Evolutionary conservation across 1,140 invertebrate genomes (phyloP).

Genomic region (Pachypeltis micranthus): DNA sequence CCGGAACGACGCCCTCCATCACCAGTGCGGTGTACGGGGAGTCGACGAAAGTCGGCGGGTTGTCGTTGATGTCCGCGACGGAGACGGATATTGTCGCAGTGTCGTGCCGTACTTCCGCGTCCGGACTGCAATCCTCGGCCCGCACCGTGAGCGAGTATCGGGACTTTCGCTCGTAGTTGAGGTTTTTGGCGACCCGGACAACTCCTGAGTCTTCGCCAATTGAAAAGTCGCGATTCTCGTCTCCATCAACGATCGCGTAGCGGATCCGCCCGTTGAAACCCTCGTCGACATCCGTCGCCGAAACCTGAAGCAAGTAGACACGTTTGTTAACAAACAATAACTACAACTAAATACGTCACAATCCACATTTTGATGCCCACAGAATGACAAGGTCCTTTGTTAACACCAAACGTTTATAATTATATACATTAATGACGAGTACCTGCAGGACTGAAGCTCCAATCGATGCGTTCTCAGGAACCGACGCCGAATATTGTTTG

Average conservation of each 20-base stretch:
- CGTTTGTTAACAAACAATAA: too few species aligned
- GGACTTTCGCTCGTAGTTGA: constrained; percentile 81
- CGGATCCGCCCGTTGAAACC: constrained; percentile 75
- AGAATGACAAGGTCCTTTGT: constrained; percentile 10
- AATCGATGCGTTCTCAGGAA: constrained; percentile 86
- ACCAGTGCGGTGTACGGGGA: constrained; percentile 84
- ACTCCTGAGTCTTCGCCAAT: constrained; percentile 82
- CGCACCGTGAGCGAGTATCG: constrained; percentile 60
- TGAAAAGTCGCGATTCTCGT: constrained; percentile 78
- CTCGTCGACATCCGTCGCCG: constrained; percentile 83
- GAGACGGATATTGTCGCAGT: constrained; percentile 49
- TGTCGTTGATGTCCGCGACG: constrained; percentile 89
- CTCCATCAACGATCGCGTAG: constrained; percentile 78
- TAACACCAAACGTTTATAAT: too few species aligned
- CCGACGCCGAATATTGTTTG: constrained; percentile 70
- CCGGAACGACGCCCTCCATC: constrained; percentile 79
- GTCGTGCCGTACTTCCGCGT: constrained; percentile 47
- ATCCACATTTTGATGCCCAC: constrained; percentile 1
- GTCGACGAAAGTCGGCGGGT: constrained; percentile 78
- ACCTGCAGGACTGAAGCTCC: constrained; percentile 79
- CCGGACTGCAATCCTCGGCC: constrained; percentile 75
- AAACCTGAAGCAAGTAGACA: constrained; percentile 57
- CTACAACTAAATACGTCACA: background rate
- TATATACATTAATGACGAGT: too few species aligned
- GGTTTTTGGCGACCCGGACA: constrained; percentile 75